A percentile compares a stretch with the other conserved stretches of the same genome.
Conservation (phyloP, 1,140 invertebrate genomes). For the Trichoplusia ni region DNA sequence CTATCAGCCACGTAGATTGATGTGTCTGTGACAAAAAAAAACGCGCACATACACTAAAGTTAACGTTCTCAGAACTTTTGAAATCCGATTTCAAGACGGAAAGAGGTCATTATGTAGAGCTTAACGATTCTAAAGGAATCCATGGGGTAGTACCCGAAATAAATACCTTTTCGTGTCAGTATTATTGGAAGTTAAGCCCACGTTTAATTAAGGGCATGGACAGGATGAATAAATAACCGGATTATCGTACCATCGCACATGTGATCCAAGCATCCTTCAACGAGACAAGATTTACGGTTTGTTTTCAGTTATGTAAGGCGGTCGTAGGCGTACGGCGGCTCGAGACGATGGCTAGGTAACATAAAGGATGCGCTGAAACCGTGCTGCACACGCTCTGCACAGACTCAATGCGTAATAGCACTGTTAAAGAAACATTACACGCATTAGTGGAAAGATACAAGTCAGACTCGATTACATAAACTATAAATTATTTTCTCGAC, state of each 20-base stretch:
- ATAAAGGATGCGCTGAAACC: background rate
- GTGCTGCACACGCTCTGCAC: background rate
- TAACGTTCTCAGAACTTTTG: background rate
- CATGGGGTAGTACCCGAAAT: slow-evolving; percentile 50
- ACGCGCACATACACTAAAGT: slow-evolving; percentile 3
- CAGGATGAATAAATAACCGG: slow-evolving; percentile 68
- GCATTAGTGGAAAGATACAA: slow-evolving; percentile 16
- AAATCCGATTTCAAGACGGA: slow-evolving; percentile 39
- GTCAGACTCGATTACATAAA: background rate
- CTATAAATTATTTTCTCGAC: background rate
- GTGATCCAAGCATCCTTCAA: slow-evolving; percentile 45
- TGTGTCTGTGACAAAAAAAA: slow-evolving; percentile 3
- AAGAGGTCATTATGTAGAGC: slow-evolving; percentile 54
- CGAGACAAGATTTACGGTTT: slow-evolving; percentile 28
- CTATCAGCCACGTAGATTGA: background rate
- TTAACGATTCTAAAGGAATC: slow-evolving; percentile 46
- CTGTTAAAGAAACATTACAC: slow-evolving; percentile 8
- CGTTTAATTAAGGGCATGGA: slow-evolving; percentile 54
- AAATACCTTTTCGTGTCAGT: slow-evolving; percentile 55
- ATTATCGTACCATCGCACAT: slow-evolving; percentile 65
- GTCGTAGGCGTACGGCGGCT: slow-evolving; percentile 6
- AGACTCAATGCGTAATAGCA: background rate
- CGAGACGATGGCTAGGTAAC: background rate
- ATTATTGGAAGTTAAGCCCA: slow-evolving; percentile 45
- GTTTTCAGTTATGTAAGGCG: slow-evolving; percentile 25